Evolutionary conservation across 2,113 vertebrate species (phyloP), one percentile per base, ranked within the genome.

Genomic region (Podarcis cretensis): DNA sequence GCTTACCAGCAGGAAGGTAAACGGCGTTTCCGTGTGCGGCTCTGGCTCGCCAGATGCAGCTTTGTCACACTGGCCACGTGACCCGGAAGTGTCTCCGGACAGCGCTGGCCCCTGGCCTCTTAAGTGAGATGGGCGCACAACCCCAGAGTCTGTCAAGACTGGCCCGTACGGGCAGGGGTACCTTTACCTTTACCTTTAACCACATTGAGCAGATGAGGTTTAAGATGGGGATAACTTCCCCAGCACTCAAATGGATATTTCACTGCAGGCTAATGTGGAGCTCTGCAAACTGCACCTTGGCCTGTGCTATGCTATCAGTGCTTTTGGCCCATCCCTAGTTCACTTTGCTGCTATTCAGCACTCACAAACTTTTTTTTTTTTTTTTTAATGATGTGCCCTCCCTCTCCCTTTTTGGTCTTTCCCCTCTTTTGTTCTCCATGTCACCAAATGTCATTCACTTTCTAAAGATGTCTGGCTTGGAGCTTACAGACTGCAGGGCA

Each of bases 401-500:
- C 21, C 92, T 93, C 94, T 89, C 90, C 59, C 96, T 93, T 95
- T 90, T 92, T 74, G 95, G 93, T 94, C 93, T 96, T 97, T 97
- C 94, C 96, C 96, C 96, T 96, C 98, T 97, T 98, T 98, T 99
- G 98, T 99, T 97, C 96, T 92, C 94, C 97, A 97, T 95, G 96
- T 98, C 97, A 98, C 97, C 97, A 96, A 96, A 97, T 97, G 97
- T 98, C 97, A 97, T 97, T 97, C 91, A 97, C 97, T 98, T 98
- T 98, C 98, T 98, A 99, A 99, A 98, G 98, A 98, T 89, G 98
- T 98, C 98, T 99, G 98, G 98, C 98, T 98, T 93, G 95, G 98
- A 99, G 98, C 98, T 99, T 99, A 99, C 98, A 98, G 98, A 98
- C 98, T 98, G 98, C 98, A 96, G 98, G 97, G 97, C 98, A 98